Conservation (phyloP, 1,140 invertebrate genomes). For the Nephotettix cincticeps region DNA sequence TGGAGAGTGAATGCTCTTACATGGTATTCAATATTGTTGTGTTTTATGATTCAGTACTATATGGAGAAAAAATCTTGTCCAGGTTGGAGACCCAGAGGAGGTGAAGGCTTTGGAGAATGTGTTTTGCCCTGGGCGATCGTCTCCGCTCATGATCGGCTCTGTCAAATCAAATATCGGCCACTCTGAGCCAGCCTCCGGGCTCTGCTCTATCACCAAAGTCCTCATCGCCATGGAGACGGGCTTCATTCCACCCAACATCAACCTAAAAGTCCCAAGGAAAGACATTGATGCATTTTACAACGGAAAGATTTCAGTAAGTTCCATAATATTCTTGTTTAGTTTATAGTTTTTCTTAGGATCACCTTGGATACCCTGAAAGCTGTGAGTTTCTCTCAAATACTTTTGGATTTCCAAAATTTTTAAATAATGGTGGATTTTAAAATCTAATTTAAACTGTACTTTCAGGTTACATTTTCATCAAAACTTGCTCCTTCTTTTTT, state of each 20-base stretch:
- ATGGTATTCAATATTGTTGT: too few species aligned
- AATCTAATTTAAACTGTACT: too few species aligned
- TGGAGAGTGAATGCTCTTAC: too few species aligned
- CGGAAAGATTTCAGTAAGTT: constrained; percentile 55
- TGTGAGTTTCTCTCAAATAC: too few species aligned
- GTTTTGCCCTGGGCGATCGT: constrained; percentile 65
- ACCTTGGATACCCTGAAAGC: too few species aligned
- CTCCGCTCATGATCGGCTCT: constrained; percentile 81
- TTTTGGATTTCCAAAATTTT: too few species aligned
- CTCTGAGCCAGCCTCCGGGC: constrained; percentile 84
- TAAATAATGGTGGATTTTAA: too few species aligned
- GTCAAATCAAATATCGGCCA: constrained; percentile 95
- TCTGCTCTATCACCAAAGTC: constrained; percentile 79
- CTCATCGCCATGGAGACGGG: constrained; percentile 69
- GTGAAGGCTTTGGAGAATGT: constrained; percentile 79
- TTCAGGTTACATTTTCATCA: too few species aligned
- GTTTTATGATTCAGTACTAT: too few species aligned
- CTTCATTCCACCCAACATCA: constrained; percentile 69
- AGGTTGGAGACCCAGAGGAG: constrained; percentile 86
- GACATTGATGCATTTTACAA: constrained; percentile 65
- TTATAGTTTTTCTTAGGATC: too few species aligned
- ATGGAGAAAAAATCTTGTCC: constrained; percentile 47
- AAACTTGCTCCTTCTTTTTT: too few species aligned
- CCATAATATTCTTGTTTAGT: constrained; percentile 36
- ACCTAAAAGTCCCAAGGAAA: constrained; percentile 65